Percentiles rank a stretch among this genome's conserved stretches.
Conservation (phyloP, 2,797 vertebrate species). For the Pseudochaenichthys georgianus region DNA sequence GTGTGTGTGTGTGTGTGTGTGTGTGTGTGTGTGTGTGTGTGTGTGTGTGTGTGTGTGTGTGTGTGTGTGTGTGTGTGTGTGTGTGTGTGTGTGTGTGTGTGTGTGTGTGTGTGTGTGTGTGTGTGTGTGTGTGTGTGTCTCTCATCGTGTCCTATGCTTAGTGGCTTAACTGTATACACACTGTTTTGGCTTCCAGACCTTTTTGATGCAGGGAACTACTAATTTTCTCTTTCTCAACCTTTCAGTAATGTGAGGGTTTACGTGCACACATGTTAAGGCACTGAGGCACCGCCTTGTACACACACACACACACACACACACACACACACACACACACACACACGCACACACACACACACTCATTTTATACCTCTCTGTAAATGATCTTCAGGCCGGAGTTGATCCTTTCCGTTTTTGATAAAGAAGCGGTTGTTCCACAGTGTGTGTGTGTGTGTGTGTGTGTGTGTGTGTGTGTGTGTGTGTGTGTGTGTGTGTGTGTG, state of each 20-base stretch:
- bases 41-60: neutral
- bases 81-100: neutral
- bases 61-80: neutral
- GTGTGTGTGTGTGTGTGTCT: conserved; percentile 3
- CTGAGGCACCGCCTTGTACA: conserved; percentile 20
- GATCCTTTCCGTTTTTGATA: conserved; percentile 62
- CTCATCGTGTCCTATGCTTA: neutral
- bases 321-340: neutral
- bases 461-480: neutral
- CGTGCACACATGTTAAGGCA: conserved; percentile 26
- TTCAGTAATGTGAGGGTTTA: conserved; percentile 60
- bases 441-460: conserved; percentile 15
- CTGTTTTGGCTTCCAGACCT: conserved; percentile 16
- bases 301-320: conserved; percentile 20
- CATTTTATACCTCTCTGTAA: conserved; percentile 44
- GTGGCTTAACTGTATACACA: neutral
- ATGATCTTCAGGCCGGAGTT: conserved; percentile 57
- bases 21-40: too few relatives aligned
- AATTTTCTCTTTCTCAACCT: conserved; percentile 56
- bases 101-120: conserved; percentile 5
- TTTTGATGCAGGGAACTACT: conserved; percentile 39
- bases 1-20: too few relatives aligned
- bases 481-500: too few relatives aligned
- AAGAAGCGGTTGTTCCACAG: conserved; percentile 60
- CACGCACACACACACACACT: too few relatives aligned